These are phyloP conservation scores for Uropetala carovei DNA, from an alignment of 2,888 invertebrate genomes.

Conservation along the genomic window DNA sequence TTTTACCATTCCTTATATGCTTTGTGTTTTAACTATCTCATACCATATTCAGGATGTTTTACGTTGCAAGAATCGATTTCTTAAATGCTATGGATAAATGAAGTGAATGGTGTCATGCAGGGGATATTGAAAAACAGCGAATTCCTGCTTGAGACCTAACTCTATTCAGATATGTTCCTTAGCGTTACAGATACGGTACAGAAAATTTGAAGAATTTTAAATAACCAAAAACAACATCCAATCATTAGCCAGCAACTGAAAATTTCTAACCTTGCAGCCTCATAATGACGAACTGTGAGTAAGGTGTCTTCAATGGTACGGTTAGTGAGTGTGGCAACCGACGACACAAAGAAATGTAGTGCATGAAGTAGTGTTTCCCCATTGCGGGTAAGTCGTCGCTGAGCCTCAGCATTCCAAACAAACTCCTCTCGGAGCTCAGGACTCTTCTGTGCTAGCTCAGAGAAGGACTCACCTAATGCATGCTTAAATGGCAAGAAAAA, in stretches of 20 bases:
- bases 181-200: too few relatives aligned
- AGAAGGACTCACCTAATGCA: slow-evolving; percentile 94
- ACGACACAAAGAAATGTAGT: slow-evolving; percentile 96
- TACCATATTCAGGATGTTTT: too few relatives aligned
- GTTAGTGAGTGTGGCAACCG: slow-evolving; percentile 96
- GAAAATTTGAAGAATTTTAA: neutral
- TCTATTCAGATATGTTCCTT: too few relatives aligned
- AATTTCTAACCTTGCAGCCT: slow-evolving; percentile 81
- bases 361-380: slow-evolving; percentile 95
- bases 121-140: too few relatives aligned
- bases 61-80: too few relatives aligned
- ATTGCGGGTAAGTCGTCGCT: slow-evolving; percentile 93
- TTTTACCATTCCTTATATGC: too few relatives aligned
- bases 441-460: slow-evolving; percentile 96
- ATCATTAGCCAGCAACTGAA: slow-evolving; percentile 75
- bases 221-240: neutral
- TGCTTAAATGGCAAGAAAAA: slow-evolving; percentile 78
- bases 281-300: slow-evolving; percentile 86
- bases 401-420: slow-evolving; percentile 96
- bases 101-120: too few relatives aligned
- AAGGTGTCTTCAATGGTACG: slow-evolving; percentile 98
- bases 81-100: too few relatives aligned
- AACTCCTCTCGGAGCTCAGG: slow-evolving; percentile 97
- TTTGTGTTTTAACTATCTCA: too few relatives aligned
- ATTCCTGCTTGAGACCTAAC: too few relatives aligned